Conservation (phyloP, 2,888 invertebrate species). For the Conops quadrifasciatus region DNA sequence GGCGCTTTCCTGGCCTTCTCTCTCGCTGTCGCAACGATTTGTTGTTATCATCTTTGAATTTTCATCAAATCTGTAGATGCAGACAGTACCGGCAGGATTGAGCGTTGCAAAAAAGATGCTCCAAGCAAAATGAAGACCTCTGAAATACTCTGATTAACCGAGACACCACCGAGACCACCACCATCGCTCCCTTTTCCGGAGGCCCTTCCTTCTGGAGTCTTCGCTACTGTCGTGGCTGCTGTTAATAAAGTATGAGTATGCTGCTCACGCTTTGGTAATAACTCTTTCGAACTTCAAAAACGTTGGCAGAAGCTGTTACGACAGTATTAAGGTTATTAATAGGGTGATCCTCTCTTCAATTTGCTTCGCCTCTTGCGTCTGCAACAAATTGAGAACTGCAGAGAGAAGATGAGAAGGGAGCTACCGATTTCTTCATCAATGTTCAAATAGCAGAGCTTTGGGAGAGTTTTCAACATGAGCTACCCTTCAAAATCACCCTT, state of each 20-base stretch:
- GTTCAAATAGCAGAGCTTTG: too few relatives aligned
- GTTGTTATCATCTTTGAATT: slow-evolving; percentile 5
- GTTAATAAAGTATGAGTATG: slow-evolving; percentile 1
- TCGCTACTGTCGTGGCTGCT: too few relatives aligned
- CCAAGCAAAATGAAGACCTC: neutral
- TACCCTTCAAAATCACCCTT: neutral
- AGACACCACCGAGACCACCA: neutral
- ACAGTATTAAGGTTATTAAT: slow-evolving; percentile 58
- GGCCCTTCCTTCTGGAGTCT: neutral
- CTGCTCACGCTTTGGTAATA: slow-evolving; percentile 32
- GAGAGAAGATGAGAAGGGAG: neutral
- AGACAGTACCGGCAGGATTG: neutral
- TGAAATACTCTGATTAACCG: neutral
- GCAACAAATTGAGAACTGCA: neutral
- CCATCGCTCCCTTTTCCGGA: neutral
- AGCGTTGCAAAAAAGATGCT: neutral
- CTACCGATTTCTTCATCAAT: neutral
- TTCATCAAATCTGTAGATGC: slow-evolving; percentile 1
- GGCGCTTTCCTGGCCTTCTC: neutral
- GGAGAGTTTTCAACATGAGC: neutral
- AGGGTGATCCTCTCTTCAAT: slow-evolving; percentile 34
- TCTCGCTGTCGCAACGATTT: neutral
- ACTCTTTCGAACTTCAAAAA: slow-evolving; percentile 18
- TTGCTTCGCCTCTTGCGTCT: neutral
- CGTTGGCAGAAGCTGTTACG: slow-evolving; percentile 50